A percentile compares a stretch with the other conserved stretches of the same genome.
These are phyloP conservation scores for Meganola albula DNA, from an alignment of 2,888 invertebrate species.

Conservation along the genomic window DNA sequence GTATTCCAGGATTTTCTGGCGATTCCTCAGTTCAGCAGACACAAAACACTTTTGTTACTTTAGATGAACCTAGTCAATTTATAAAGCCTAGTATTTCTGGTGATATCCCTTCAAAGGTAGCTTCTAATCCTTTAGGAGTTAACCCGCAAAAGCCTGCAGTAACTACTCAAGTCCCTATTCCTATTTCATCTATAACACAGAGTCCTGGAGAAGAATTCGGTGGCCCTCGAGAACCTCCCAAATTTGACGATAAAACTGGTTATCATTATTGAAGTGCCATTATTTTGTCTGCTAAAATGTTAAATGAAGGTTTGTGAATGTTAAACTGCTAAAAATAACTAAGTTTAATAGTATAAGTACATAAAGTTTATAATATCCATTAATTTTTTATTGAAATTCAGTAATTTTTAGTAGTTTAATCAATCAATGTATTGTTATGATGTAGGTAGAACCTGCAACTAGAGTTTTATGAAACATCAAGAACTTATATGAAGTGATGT, in stretches of 20 bases:
- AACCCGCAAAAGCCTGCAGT: slow-evolving; percentile 1
- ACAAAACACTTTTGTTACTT: not conserved
- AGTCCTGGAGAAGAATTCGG: slow-evolving; percentile 47
- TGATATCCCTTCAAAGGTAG: slow-evolving; percentile 2
- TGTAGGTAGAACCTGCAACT: too few relatives aligned
- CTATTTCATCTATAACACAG: slow-evolving; percentile 23
- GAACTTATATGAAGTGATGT: too few relatives aligned
- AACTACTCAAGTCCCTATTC: slow-evolving; percentile 13
- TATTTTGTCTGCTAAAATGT: slow-evolving; percentile 10
- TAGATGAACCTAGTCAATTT: slow-evolving; percentile 11
- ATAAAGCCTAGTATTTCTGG: slow-evolving; percentile 3
- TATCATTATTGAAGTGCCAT: slow-evolving; percentile 57
- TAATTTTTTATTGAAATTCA: not conserved
- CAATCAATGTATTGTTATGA: not conserved
- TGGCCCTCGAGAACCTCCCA: slow-evolving; percentile 51
- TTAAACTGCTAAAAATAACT: slow-evolving; percentile 5
- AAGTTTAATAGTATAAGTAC: not conserved
- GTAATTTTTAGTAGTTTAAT: not conserved
- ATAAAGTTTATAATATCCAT: not conserved
- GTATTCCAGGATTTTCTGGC: not conserved
- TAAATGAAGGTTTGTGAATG: not conserved
- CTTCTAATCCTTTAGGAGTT: slow-evolving; percentile 3
- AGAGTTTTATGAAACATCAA: too few relatives aligned
- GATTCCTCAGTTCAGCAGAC: slow-evolving; percentile 9
- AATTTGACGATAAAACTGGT: slow-evolving; percentile 54